Evolutionary conservation across 2,113 vertebrate species (phyloP).

Genomic region (Trinectes maculatus): DNA sequence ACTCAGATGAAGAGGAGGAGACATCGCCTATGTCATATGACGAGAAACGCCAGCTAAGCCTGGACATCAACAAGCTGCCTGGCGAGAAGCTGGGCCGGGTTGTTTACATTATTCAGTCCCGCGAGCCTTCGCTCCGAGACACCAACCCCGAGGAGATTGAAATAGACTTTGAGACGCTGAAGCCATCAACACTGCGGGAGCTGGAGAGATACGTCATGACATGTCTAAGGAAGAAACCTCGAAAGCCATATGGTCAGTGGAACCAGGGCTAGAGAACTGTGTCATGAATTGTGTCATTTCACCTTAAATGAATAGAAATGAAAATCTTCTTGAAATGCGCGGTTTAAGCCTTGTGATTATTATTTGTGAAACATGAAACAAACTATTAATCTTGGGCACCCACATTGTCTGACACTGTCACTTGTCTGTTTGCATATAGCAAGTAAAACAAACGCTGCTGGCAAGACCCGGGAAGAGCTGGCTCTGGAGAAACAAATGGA

Average conservation of each 20-base stretch:
- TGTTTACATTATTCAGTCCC: conserved; percentile 94
- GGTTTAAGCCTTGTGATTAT: too few species aligned
- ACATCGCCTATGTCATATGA: conserved; percentile 93
- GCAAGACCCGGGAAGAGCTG: conserved; percentile 91
- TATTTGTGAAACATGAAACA: too few species aligned
- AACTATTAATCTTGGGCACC: too few species aligned
- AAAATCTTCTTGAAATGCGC: too few species aligned
- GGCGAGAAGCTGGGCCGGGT: conserved; percentile 94
- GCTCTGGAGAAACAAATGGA: conserved; percentile 92
- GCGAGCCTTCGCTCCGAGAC: conserved; percentile 91
- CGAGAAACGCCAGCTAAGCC: conserved; percentile 92
- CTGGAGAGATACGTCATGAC: conserved; percentile 93
- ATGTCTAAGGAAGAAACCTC: conserved; percentile 92
- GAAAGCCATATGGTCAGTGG: conserved; percentile 87
- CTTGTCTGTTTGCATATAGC: conserved; percentile 59
- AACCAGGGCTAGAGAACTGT: neutral
- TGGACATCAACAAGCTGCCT: conserved; percentile 94
- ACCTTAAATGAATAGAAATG: too few species aligned
- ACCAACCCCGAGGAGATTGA: conserved; percentile 96
- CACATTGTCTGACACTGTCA: too few species aligned
- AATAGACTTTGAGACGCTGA: conserved; percentile 95
- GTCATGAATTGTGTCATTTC: neutral
- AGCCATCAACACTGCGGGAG: conserved; percentile 91
- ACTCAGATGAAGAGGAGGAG: conserved; percentile 93
- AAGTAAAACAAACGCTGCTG: conserved; percentile 85